These are phyloP conservation scores for Cephus pygmeus DNA, from an alignment of 2,888 invertebrate genomes.

Conservation along the genomic window DNA sequence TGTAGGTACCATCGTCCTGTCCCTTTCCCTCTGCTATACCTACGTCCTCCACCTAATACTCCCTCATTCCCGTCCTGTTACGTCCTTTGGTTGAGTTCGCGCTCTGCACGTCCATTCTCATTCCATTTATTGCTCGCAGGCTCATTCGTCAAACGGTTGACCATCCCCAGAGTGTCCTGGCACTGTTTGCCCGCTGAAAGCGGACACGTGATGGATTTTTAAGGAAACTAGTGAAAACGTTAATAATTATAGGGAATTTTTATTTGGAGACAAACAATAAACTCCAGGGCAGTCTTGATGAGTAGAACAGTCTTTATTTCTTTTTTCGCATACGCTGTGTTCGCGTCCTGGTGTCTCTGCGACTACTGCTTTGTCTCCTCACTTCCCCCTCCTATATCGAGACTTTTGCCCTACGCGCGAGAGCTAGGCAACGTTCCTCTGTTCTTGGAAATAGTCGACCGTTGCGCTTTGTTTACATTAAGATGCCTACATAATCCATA, in stretches of 20 bases:
- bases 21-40: conserved; percentile 23
- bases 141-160: conserved; percentile 6
- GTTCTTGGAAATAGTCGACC: no score
- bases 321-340: no score
- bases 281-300: no score
- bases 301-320: no score
- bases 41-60: conserved; percentile 22
- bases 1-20: conserved; percentile 41
- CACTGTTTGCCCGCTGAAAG: conserved; percentile 16
- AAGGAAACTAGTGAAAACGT: conserved; percentile 31
- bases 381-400: no score
- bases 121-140: conserved; percentile 14
- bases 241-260: background rate
- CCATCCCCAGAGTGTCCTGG: background rate
- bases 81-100: conserved; percentile 23
- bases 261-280: no score
- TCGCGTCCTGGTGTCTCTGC: no score
- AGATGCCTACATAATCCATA: conserved; percentile 2
- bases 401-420: no score
- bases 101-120: conserved; percentile 22
- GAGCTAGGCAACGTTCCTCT: no score
- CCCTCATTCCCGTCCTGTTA: conserved; percentile 24
- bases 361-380: no score
- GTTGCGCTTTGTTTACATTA: no score
- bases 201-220: conserved; percentile 43